phyloP scores from a whole-genome alignment of 2,797 vertebrate genomes.

The Catharus ustulatus region DNA sequence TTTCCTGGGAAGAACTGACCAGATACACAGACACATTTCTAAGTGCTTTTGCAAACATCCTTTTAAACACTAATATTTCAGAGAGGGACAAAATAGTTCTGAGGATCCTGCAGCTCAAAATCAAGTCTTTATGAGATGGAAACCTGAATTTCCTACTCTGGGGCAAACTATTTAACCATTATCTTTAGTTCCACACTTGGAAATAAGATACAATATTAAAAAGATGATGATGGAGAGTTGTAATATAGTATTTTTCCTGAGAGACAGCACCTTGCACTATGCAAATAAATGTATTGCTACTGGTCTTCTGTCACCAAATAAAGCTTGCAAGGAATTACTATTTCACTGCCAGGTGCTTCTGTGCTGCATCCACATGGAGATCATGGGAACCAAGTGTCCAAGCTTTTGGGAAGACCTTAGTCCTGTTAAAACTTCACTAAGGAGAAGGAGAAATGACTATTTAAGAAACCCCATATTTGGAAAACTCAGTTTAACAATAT shows the following conservation, averaged over 20 bases:
- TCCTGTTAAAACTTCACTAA: neutral
- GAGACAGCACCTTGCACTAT: rapidly evolving
- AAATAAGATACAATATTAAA: neutral
- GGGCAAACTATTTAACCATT: neutral
- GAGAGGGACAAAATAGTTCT: neutral
- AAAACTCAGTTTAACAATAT: neutral
- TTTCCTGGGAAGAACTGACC: neutral
- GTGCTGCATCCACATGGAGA: neutral
- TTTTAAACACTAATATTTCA: neutral
- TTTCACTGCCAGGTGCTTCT: neutral
- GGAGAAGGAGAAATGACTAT: rapidly evolving
- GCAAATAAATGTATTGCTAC: neutral
- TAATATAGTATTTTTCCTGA: neutral
- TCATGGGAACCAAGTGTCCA: neutral
- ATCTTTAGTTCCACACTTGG: neutral
- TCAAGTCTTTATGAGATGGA: neutral
- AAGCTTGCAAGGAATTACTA: neutral
- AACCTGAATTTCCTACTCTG: neutral
- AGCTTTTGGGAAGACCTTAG: neutral
- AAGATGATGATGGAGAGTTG: neutral
- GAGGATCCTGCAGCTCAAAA: neutral
- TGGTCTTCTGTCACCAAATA: neutral
- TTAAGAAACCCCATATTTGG: neutral
- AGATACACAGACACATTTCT: neutral
- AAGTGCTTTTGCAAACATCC: neutral